These are phyloP conservation scores for Cephalopholis sonnerati DNA, from an alignment of 2,113 vertebrate species.

Conservation along the genomic window DNA sequence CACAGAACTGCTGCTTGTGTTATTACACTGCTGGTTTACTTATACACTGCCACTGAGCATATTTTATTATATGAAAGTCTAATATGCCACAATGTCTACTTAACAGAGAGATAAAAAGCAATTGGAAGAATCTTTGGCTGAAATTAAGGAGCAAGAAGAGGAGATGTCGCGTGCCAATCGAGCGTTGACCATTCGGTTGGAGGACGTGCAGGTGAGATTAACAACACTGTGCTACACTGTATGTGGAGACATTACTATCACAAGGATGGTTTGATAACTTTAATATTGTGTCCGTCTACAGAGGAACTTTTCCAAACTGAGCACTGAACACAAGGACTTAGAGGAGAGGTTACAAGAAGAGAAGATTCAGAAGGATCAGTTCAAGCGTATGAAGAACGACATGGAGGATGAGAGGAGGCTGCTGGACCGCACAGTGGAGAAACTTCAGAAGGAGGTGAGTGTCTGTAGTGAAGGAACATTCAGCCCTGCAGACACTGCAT, in stretches of 20 bases:
- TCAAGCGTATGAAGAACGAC: slow-evolving; percentile 90
- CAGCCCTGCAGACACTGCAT: not conserved
- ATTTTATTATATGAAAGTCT: not conserved
- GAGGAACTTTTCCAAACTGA: slow-evolving; percentile 87
- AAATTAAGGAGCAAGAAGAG: slow-evolving; percentile 87
- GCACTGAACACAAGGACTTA: slow-evolving; percentile 86
- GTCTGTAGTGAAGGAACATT: not conserved
- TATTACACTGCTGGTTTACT: not conserved
- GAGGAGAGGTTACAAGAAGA: slow-evolving; percentile 89
- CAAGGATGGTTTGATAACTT: not conserved
- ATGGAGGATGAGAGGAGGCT: slow-evolving; percentile 91
- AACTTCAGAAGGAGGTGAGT: slow-evolving; percentile 93
- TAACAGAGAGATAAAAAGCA: slow-evolving; percentile 89
- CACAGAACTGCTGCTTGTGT: slow-evolving; percentile 2
- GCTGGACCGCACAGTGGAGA: slow-evolving; percentile 91
- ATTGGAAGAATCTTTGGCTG: slow-evolving; percentile 85
- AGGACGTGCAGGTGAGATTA: slow-evolving; percentile 88
- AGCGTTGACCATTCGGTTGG: slow-evolving; percentile 87
- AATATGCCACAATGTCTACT: not conserved
- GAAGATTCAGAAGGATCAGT: slow-evolving; percentile 90
- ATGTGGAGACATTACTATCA: not conserved
- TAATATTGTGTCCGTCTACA: slow-evolving; percentile 59
- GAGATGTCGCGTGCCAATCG: slow-evolving; percentile 85
- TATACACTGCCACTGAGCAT: not conserved
- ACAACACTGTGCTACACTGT: not conserved